A percentile compares a stretch with the other conserved stretches of the same genome.
Evolutionary conservation across 2,113 vertebrate species (phyloP).

Genomic region (Poicephalus gulielmi): DNA sequence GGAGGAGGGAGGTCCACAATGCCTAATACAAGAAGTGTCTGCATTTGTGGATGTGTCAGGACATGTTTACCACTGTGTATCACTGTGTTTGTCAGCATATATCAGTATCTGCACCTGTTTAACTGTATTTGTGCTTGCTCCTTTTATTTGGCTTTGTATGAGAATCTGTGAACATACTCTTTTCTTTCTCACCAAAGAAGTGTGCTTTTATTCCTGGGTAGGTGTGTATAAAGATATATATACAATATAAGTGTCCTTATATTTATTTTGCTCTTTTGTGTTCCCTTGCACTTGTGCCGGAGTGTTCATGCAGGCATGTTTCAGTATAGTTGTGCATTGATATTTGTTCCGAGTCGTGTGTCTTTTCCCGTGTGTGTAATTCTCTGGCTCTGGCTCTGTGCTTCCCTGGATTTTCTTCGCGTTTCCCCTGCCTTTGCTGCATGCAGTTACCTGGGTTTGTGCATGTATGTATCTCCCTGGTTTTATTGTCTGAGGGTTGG

Average conservation of each 20-base stretch:
- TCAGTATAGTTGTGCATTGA: not conserved
- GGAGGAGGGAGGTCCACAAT: not conserved
- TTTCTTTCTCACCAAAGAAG: not conserved
- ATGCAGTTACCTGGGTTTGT: constrained; percentile 28
- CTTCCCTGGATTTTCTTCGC: not conserved
- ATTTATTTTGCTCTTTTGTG: not conserved
- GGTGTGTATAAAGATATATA: not conserved
- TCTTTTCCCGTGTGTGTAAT: constrained; percentile 13
- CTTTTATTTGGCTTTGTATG: not conserved
- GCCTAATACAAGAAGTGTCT: not conserved
- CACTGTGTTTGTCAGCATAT: not conserved
- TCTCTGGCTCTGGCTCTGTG: not conserved
- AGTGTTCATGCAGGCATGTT: not conserved
- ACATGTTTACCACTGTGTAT: not conserved
- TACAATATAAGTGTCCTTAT: not conserved
- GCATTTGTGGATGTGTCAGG: not conserved
- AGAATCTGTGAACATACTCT: not conserved
- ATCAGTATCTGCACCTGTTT: constrained; percentile 28
- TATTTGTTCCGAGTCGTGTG: not conserved
- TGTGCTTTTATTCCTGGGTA: not conserved
- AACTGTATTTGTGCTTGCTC: not conserved
- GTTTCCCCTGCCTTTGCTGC: not conserved
- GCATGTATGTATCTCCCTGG: constrained; percentile 12
- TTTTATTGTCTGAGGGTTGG: not conserved
- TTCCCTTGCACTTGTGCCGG: not conserved